Percentiles rank a stretch among this genome's conserved stretches.
phyloP scores from a whole-genome alignment of 1,140 invertebrate species.

The Zaprionus africanus region DNA sequence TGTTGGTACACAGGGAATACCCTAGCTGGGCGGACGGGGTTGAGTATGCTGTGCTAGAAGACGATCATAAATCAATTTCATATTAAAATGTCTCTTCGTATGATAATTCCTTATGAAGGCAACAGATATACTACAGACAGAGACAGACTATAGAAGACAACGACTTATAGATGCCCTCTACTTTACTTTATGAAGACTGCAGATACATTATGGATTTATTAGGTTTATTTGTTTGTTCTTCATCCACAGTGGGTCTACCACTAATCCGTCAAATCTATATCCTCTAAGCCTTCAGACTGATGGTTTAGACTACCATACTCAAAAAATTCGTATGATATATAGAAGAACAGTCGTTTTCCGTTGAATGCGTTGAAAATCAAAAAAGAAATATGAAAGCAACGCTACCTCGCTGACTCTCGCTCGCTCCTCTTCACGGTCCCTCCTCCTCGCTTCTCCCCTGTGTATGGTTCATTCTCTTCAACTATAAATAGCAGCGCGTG shows the following conservation, averaged over 20 bases:
- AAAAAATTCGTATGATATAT: not conserved
- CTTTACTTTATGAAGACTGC: not conserved
- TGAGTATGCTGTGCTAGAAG: not conserved
- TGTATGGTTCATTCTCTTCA: constrained; percentile 62
- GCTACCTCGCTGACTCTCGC: constrained; percentile 16
- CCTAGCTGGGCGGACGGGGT: not conserved
- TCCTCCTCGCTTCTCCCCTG: not conserved
- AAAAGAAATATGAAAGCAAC: constrained; percentile 50
- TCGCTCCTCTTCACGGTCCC: constrained; percentile 6
- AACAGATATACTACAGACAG: not conserved
- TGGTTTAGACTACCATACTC: not conserved
- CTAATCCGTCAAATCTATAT: not conserved
- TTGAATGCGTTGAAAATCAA: not conserved
- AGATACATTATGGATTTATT: too few relatives aligned
- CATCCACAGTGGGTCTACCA: not conserved
- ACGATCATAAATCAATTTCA: too few relatives aligned
- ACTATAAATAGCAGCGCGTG: constrained; percentile 80
- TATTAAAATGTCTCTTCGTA: not conserved
- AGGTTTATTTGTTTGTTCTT: not conserved
- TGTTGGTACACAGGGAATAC: not conserved
- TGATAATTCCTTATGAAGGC: not conserved
- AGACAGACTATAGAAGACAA: too few relatives aligned
- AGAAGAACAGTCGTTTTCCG: not conserved
- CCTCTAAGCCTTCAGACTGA: not conserved
- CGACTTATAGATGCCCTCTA: not conserved